Conservation (phyloP, 2,113 vertebrate genomes). For the Cyphomyrus plagiostoma region DNA sequence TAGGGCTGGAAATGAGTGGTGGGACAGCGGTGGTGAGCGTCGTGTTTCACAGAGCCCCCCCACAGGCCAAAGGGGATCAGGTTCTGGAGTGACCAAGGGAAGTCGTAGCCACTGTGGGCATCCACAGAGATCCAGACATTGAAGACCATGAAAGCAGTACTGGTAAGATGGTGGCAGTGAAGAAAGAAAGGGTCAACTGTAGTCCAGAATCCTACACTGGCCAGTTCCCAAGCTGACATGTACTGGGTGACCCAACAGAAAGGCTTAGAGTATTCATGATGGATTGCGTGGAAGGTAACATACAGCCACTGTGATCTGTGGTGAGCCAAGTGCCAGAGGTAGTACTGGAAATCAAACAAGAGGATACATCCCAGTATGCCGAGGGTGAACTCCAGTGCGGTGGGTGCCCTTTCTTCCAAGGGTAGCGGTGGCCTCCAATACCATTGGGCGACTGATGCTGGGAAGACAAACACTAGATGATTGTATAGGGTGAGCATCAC, state of each 20-base stretch:
- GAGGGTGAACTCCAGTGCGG: conserved; percentile 45
- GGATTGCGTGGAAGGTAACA: conserved; percentile 60
- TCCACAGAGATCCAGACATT: conserved; percentile 59
- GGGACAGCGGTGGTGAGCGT: conserved; percentile 30
- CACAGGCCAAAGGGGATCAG: conserved; percentile 57
- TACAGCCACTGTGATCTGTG: conserved; percentile 60
- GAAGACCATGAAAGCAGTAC: conserved; percentile 56
- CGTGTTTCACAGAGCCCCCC: conserved; percentile 52
- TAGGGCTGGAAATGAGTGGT: conserved; percentile 57
- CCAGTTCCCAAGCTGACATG: conserved; percentile 56
- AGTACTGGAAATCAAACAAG: conserved; percentile 67
- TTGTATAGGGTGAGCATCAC: conserved; percentile 58
- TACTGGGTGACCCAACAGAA: conserved; percentile 60
- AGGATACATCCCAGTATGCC: conserved; percentile 55
- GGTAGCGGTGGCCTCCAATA: conserved; percentile 58
- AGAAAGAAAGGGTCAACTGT: conserved; percentile 56
- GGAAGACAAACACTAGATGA: conserved; percentile 58
- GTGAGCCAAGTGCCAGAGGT: conserved; percentile 63
- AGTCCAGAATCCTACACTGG: conserved; percentile 60
- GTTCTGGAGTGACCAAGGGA: conserved; percentile 56
- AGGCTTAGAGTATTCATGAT: conserved; percentile 52
- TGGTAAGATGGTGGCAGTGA: conserved; percentile 55
- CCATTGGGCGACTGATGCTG: conserved; percentile 60
- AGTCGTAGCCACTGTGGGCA: conserved; percentile 62
- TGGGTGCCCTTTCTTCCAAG: conserved; percentile 51